phyloP scores from a whole-genome alignment of 1,140 invertebrate genomes.

The Drosophila orena region DNA sequence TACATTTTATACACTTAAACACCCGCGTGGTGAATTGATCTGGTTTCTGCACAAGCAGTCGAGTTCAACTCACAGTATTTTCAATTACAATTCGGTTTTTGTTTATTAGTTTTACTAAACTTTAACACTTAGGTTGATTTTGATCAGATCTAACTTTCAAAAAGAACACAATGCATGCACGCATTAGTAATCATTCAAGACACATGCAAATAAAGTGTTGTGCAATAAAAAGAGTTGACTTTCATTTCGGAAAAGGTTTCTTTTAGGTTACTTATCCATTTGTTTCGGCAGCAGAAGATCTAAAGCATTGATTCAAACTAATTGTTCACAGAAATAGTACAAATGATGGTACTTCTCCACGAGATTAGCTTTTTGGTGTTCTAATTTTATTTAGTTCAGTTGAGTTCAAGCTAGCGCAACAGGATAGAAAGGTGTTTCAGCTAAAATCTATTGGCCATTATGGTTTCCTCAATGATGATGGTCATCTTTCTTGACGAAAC shows the following conservation, averaged over 20 bases:
- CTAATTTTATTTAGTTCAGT: conserved; percentile 48
- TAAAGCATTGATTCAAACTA: no score
- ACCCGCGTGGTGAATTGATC: conserved; percentile 39
- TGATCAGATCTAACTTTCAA: conserved; percentile 42
- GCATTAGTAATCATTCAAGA: conserved; percentile 72
- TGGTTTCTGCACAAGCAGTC: conserved; percentile 14
- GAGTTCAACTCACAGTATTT: conserved; percentile 47
- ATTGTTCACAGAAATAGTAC: no score
- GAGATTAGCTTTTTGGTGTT: conserved; percentile 4
- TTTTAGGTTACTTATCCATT: no score
- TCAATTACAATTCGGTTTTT: conserved; percentile 15
- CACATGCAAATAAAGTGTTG: conserved; percentile 68
- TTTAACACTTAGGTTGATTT: conserved; percentile 57
- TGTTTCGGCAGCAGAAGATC: no score
- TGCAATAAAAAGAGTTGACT: conserved; percentile 40
- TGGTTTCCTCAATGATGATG: conserved; percentile 85
- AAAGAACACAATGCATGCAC: conserved; percentile 59
- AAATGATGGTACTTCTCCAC: not conserved
- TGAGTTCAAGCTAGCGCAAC: conserved; percentile 47
- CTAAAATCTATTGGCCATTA: not conserved
- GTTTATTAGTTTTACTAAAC: conserved; percentile 39
- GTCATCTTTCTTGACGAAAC: conserved; percentile 92
- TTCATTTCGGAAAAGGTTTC: not conserved
- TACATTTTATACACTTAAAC: conserved; percentile 13
- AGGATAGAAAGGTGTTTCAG: conserved; percentile 27